Conservation (phyloP, 2,888 invertebrate species). For the Mythimna vitellina region DNA sequence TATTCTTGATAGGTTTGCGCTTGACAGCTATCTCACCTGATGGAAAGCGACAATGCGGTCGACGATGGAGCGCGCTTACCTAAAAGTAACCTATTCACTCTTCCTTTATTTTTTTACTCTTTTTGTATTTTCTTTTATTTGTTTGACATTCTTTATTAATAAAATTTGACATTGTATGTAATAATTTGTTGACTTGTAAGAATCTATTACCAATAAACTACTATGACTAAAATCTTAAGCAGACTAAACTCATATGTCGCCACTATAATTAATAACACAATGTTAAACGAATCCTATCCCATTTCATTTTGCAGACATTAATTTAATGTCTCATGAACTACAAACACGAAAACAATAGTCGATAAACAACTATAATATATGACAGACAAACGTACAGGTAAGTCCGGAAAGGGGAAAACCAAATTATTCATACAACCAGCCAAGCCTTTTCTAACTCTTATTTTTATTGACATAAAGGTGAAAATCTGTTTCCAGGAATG, state of each 20-base stretch:
- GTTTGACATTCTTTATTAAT: too few relatives aligned
- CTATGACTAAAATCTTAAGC: too few relatives aligned
- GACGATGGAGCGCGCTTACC: too few relatives aligned
- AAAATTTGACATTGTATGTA: too few relatives aligned
- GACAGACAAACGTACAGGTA: conserved; percentile 78
- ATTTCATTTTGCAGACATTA: conserved; percentile 54
- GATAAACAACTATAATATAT: conserved; percentile 81
- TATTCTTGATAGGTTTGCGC: too few relatives aligned
- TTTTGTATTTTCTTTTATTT: too few relatives aligned
- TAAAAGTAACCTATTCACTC: too few relatives aligned
- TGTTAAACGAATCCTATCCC: conserved; percentile 26
- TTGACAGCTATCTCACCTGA: too few relatives aligned
- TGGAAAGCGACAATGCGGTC: too few relatives aligned
- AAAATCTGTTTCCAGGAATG: conserved; percentile 8
- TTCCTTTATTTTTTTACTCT: too few relatives aligned
- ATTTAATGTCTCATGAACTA: conserved; percentile 65
- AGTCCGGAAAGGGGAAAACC: conserved; percentile 62
- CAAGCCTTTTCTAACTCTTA: conserved; percentile 19
- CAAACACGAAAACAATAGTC: conserved; percentile 76
- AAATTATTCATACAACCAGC: conserved; percentile 15
- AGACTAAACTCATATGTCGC: not conserved
- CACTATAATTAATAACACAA: not conserved
- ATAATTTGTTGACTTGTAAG: too few relatives aligned
- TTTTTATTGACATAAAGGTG: not conserved
- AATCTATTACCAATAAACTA: too few relatives aligned